Conservation (phyloP, 2,797 vertebrate genomes). For the Coccyzus lansbergi region DNA sequence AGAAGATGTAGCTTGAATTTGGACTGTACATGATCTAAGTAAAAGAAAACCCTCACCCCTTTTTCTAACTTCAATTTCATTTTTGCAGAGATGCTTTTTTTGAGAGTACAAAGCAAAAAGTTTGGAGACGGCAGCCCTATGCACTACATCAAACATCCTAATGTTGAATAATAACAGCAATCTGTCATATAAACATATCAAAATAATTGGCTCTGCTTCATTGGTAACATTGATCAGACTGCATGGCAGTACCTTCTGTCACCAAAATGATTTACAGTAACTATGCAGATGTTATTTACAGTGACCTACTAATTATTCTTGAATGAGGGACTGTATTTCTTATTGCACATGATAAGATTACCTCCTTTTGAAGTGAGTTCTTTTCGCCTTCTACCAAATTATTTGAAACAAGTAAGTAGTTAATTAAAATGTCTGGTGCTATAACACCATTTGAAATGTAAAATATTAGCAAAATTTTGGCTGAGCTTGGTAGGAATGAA, state of each 20-base stretch:
- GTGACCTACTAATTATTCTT: slow-evolving; percentile 46
- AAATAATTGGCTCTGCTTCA: slow-evolving; percentile 70
- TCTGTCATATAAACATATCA: slow-evolving; percentile 64
- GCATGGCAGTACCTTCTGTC: slow-evolving; percentile 68
- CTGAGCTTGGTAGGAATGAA: neutral
- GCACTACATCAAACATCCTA: slow-evolving; percentile 31
- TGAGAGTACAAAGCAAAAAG: neutral
- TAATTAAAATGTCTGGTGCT: slow-evolving; percentile 9
- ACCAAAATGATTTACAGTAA: slow-evolving; percentile 59
- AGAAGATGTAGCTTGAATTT: neutral
- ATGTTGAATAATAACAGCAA: slow-evolving; percentile 68
- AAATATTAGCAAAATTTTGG: neutral
- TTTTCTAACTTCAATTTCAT: neutral
- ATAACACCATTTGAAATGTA: neutral
- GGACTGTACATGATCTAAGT: neutral
- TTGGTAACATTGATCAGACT: slow-evolving; percentile 57
- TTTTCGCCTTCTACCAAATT: neutral
- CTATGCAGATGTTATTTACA: slow-evolving; percentile 68
- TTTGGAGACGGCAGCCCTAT: neutral
- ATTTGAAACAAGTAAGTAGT: slow-evolving; percentile 1
- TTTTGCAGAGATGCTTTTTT: slow-evolving; percentile 17
- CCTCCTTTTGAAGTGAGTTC: slow-evolving; percentile 31
- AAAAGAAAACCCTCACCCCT: neutral
- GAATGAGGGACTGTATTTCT: slow-evolving; percentile 32
- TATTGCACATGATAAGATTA: neutral